Base-by-base conservation (phyloP, 2,888 invertebrate genomes). In the Neoitamus cyanurus region DNA sequence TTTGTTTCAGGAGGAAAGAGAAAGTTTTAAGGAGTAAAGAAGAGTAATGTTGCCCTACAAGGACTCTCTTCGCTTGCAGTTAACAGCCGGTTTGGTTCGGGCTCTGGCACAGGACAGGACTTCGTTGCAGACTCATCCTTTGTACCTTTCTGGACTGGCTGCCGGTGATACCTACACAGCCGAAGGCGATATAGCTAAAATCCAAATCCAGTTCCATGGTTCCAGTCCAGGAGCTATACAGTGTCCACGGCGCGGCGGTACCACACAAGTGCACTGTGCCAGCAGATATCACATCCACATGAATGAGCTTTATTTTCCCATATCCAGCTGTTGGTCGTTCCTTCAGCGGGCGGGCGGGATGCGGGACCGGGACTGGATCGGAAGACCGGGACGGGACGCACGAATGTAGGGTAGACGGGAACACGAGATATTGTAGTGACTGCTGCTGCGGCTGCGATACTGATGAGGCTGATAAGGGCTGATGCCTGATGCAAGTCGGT, bases 391-490 rank as follows among this genome's bases (percentile, higher is more conserved):
- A 15, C 42, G 42, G 42, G 15, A 42, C 42, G 31, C 31, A 31
- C 30, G 31, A 34, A 73, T 34, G 5, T 73, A 73, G 73, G 73
- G 34, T 73, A 73, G 34, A 73, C 73, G 73, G 73, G 73, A 73
- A 73, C 36, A 73, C 73, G 11, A 73, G 37, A 73, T 31, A 73
- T 73, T 73, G 20, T 36, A 20, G 31, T 46, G 77, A 77, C 77
- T 77, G 77, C 77, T 77, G 77, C 42, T 77, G 77, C 46, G 37
- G 77, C 46, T 77, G 77, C 58, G 58, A 58, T 58, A 9, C 58
- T 58, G 58, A 80, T 80, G 80, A 80, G 80, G 80, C 80, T 80
- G 80, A 80, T 80, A 80, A 80, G 80, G 80, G 80, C 80, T 80
- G 80, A 80, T 58, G 80, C 34, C 80, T 80, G 80, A 80, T 80